Evolutionary conservation across 2,113 vertebrate species (phyloP).

Genomic region (Falco punctatus): DNA sequence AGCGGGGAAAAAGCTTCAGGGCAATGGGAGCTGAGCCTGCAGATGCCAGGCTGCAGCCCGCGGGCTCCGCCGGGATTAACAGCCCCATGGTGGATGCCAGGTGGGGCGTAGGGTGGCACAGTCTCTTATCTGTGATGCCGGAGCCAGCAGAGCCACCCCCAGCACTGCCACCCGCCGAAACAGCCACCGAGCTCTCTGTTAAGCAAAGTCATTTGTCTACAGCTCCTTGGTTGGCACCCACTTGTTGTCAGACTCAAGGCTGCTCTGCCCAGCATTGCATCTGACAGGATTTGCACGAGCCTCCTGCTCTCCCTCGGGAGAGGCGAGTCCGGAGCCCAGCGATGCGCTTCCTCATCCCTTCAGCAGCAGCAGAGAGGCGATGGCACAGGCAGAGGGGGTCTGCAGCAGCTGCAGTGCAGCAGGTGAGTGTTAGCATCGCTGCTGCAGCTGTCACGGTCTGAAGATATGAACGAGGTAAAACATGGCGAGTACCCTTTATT

Average conservation of each 20-base stretch:
- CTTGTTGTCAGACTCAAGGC: rapidly evolving
- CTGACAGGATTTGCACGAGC: neutral
- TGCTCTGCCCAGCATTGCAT: neutral
- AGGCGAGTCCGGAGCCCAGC: neutral
- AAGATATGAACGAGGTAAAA: neutral
- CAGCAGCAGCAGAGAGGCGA: neutral
- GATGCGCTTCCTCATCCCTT: rapidly evolving
- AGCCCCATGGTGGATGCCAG: rapidly evolving
- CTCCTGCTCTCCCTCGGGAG: neutral
- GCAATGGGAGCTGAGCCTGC: neutral
- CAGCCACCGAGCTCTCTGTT: neutral
- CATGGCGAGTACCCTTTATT: neutral
- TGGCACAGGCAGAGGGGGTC: neutral
- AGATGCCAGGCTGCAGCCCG: neutral
- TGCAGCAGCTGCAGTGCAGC: rapidly evolving
- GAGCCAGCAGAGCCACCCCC: neutral
- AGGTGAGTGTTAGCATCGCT: neutral
- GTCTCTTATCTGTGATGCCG: rapidly evolving
- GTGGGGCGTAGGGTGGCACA: neutral
- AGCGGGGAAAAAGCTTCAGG: neutral
- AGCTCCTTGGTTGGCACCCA: rapidly evolving
- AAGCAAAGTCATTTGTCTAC: neutral
- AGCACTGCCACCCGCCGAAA: neutral
- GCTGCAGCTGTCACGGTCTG: rapidly evolving
- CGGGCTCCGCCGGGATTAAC: neutral